phyloP scores from a whole-genome alignment of 2,113 vertebrate genomes.

The Bubo blakistoni region DNA sequence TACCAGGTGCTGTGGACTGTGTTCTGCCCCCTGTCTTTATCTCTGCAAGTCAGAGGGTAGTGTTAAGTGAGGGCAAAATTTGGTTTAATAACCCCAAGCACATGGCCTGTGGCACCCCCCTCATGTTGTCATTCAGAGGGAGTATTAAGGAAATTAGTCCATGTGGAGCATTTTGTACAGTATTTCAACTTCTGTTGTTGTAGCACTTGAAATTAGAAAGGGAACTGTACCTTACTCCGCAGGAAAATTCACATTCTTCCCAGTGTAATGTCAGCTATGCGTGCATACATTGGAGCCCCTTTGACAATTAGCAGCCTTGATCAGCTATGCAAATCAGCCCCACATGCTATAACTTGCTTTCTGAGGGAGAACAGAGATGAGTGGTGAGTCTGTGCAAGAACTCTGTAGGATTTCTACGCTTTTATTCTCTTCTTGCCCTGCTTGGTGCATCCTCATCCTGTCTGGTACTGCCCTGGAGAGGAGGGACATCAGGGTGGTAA shows the following conservation, averaged over 20 bases:
- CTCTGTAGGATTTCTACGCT: neutral
- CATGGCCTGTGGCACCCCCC: neutral
- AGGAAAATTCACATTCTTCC: neutral
- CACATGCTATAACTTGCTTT: neutral
- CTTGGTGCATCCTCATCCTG: neutral
- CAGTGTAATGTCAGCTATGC: fast-evolving
- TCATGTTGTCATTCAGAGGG: neutral
- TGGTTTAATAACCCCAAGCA: neutral
- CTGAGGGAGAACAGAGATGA: neutral
- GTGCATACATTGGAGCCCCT: fast-evolving
- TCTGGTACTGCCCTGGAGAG: neutral
- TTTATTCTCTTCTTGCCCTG: neutral
- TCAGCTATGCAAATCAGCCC: neutral
- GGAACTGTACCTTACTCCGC: neutral
- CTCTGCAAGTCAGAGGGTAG: neutral
- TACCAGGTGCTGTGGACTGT: neutral
- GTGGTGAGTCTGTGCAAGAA: neutral
- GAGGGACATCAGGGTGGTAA: neutral
- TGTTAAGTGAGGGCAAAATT: neutral
- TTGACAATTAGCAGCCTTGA: neutral
- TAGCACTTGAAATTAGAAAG: neutral
- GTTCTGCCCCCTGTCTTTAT: neutral
- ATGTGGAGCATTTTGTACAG: neutral
- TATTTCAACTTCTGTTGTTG: neutral
- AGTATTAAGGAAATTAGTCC: neutral